A percentile compares a stretch with the other conserved stretches of the same genome.
phyloP scores from a whole-genome alignment of 1,140 invertebrate species.

The Euwallacea similis region DNA sequence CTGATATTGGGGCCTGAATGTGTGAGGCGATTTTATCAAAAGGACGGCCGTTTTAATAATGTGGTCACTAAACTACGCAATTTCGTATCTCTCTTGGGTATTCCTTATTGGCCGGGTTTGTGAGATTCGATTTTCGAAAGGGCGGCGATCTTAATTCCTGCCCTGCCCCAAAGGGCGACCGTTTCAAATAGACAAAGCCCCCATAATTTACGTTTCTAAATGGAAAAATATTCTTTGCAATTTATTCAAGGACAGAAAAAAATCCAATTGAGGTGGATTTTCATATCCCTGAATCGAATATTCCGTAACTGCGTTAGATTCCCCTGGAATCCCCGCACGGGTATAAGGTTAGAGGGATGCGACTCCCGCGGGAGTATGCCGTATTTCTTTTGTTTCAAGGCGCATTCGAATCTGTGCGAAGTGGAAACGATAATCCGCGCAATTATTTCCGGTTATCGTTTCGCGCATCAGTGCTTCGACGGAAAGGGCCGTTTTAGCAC shows the following conservation, averaged over 20 bases:
- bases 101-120: no score
- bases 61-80: no score
- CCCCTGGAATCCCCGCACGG: neutral
- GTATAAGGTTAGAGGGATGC: no score
- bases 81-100: no score
- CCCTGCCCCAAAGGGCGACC: neutral
- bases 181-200: neutral
- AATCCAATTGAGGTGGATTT: neutral
- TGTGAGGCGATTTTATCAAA: no score
- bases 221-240: neutral
- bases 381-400: constrained; percentile 25
- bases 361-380: neutral
- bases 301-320: neutral
- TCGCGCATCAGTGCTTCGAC: constrained; percentile 21
- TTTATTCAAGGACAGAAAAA: neutral
- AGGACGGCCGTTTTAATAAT: no score
- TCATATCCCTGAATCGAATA: neutral
- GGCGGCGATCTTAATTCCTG: no score
- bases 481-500: constrained; percentile 8
- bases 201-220: neutral
- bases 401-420: constrained; percentile 26
- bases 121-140: no score
- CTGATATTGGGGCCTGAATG: no score
- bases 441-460: constrained; percentile 36
- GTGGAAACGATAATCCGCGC: constrained; percentile 30